Conservation (phyloP, 2,113 vertebrate species). For the Trematomus loennbergii region DNA sequence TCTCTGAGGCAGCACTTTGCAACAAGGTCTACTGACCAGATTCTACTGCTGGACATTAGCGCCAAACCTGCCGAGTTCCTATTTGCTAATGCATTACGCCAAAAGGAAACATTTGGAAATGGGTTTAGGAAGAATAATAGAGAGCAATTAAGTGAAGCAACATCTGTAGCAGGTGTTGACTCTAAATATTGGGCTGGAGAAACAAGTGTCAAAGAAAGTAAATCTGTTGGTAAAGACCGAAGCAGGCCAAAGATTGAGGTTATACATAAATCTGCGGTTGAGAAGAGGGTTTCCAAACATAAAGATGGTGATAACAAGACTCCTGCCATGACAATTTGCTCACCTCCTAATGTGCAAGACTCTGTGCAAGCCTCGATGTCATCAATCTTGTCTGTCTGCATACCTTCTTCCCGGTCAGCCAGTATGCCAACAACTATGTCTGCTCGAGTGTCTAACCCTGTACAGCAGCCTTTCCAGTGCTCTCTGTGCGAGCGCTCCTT, state of each 20-base stretch:
- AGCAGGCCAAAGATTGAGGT: background rate
- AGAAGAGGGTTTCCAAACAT: background rate
- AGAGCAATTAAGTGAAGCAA: background rate
- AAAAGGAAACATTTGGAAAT: constrained; percentile 4
- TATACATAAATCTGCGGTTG: background rate
- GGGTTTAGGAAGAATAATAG: background rate
- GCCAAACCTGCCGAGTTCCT: constrained; percentile 49
- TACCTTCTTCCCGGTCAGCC: constrained; percentile 36
- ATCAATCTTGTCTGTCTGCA: constrained; percentile 39
- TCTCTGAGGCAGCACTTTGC: constrained; percentile 21
- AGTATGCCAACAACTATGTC: constrained; percentile 39
- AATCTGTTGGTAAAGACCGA: background rate
- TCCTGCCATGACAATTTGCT: constrained; percentile 7
- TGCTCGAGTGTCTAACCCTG: constrained; percentile 33
- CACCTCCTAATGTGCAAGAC: constrained; percentile 15
- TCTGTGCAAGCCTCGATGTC: constrained; percentile 12
- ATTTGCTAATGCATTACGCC: background rate
- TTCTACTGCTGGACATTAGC: constrained; percentile 61
- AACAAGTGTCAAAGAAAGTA: constrained; percentile 1
- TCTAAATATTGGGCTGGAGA: background rate
- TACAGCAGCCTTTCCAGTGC: constrained; percentile 75
- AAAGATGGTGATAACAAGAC: constrained; percentile 5
- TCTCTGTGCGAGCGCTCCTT: constrained; percentile 79
- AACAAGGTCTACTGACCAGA: constrained; percentile 12
- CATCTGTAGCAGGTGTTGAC: background rate